phyloP scores from a whole-genome alignment of 92 coral and sea anemone species.

The Heliopora coerulea region DNA sequence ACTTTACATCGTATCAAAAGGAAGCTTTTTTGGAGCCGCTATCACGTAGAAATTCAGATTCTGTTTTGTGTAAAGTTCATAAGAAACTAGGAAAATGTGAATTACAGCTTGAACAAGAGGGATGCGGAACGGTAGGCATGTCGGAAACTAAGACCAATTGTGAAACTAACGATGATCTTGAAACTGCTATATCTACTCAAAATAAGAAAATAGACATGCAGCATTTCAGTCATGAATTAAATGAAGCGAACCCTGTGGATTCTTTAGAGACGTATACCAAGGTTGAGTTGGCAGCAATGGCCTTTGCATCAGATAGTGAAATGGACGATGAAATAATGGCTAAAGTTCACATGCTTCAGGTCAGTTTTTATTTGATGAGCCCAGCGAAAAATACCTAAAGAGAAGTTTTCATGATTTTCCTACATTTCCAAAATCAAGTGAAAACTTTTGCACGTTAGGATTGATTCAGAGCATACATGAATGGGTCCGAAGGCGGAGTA shows the following conservation, averaged over 20 bases:
- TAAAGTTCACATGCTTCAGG: constrained; percentile 20
- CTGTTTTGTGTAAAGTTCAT: constrained; percentile 9
- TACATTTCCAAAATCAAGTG: no score
- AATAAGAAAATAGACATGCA: background rate
- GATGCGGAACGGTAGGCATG: background rate
- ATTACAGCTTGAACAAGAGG: background rate
- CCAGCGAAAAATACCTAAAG: no score
- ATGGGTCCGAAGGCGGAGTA: no score
- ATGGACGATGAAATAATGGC: background rate
- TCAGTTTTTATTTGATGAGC: background rate
- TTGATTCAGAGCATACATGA: no score
- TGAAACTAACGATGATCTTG: background rate
- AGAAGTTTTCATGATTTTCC: no score
- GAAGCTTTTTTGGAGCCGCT: background rate
- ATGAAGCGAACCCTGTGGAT: background rate
- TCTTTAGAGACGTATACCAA: background rate
- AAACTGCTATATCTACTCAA: background rate
- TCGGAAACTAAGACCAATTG: background rate
- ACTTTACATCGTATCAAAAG: background rate
- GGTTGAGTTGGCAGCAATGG: background rate
- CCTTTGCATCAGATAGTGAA: background rate
- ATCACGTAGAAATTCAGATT: constrained; percentile 23
- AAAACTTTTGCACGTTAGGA: no score
- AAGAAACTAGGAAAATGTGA: background rate
- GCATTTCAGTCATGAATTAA: background rate